These are phyloP conservation scores for Lamproptera curius DNA, from an alignment of 2,888 invertebrate genomes.

Conservation along the genomic window DNA sequence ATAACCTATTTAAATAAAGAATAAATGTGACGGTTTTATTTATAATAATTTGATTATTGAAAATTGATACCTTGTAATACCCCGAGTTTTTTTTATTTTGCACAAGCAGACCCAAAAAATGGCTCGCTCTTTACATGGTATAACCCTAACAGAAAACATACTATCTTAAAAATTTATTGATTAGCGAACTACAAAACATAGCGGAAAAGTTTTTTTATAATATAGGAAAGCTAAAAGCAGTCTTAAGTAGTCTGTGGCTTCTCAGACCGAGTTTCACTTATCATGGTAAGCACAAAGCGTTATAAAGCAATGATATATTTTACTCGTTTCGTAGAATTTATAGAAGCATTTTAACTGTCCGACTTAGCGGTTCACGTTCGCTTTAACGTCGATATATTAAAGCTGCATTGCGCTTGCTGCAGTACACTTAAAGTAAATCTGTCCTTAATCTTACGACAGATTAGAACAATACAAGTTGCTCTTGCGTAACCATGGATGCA, in stretches of 20 bases:
- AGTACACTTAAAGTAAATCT: constrained; percentile 14
- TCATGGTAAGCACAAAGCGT: constrained; percentile 6
- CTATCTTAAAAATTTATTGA: neutral
- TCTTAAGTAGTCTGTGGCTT: neutral
- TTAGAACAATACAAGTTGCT: constrained; percentile 3
- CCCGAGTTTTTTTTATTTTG: neutral
- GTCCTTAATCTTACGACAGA: constrained; percentile 13
- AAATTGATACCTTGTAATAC: neutral
- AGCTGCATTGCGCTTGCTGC: constrained; percentile 15
- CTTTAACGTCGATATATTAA: constrained; percentile 18
- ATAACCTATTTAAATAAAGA: too few species aligned
- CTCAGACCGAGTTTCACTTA: neutral
- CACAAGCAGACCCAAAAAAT: neutral
- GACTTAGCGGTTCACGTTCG: constrained; percentile 16
- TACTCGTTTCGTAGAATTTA: constrained; percentile 3
- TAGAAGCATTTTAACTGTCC: constrained; percentile 16
- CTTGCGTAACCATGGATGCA: neutral
- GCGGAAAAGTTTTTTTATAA: too few species aligned
- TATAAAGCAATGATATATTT: constrained; percentile 7
- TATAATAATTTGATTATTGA: too few species aligned
- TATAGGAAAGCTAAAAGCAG: too few species aligned
- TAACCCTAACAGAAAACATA: neutral
- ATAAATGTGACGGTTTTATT: too few species aligned
- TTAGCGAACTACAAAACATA: too few species aligned
- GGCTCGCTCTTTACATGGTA: neutral